Base-by-base conservation (phyloP, 2,888 invertebrate species). In the Cantharis nigra region DNA sequence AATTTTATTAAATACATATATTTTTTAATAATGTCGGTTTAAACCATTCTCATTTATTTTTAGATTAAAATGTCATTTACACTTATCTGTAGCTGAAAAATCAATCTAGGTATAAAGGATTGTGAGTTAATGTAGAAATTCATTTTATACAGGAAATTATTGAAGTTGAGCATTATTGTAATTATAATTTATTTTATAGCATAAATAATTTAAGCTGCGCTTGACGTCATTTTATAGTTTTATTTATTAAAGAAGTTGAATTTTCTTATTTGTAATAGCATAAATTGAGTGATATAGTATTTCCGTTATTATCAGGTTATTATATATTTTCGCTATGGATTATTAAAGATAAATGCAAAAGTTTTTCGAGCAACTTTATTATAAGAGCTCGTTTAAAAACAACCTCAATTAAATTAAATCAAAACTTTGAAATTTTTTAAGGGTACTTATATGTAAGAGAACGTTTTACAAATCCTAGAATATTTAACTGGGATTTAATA, bases 381-480 rank as follows among this genome's bases (percentile, higher is more conserved):
- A 23, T 20, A 23, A 13, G 13, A 20, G 14, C 65, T 67, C 23
- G 71, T 72, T 71, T 71, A 63, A 33, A 30, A 49, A 30, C 71
- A 74, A 33, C 73, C 73, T 72, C 75, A 76, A 76, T 78, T 64
- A 71, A 71, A 78, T 78, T 78, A 75, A 73, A 70, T 67, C 72
- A 73, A 74, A 74, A 69, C 64, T 78, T 69, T 4, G n/a, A 13
- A 49, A 49, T 49, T 49, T 49, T 75, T 72, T 70, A 75, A 72
- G 67, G 74, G 74, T 67, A 62, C 62, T 63, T 64, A 49, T 70
- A 69, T 69, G 69, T 23, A 69, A 28, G 26, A 14, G 33, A 49
- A 49, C 49, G 49, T n/a, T 49, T 26, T 16, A 69, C 14, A 69
- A 69, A 69, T 69, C 14, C 10, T 16, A 28, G 16, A 69, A 18